Conservation (phyloP, 2,888 invertebrate genomes). For the Microchrysa polita region DNA sequence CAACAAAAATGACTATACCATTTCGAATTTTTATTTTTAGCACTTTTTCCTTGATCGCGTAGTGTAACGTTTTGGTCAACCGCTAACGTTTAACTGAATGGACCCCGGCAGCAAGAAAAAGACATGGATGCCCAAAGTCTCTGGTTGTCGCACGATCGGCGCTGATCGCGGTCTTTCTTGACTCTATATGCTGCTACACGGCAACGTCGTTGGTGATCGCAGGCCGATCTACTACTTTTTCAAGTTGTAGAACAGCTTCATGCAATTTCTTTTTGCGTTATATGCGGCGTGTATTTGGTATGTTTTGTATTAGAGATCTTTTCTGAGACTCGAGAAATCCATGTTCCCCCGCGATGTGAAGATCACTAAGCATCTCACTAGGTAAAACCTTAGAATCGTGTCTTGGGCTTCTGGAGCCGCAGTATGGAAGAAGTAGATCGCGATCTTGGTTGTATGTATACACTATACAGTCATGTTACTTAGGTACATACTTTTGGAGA, state of each 20-base stretch:
- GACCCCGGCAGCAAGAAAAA: neutral
- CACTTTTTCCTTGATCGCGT: too few species aligned
- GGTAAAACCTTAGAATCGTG: neutral
- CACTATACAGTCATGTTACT: neutral
- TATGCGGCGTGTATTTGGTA: too few species aligned
- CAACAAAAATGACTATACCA: conserved; percentile 7
- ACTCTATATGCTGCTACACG: too few species aligned
- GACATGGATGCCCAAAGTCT: conserved; percentile 35
- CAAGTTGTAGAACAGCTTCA: conserved; percentile 48
- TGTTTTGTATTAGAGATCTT: neutral
- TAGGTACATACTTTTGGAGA: too few species aligned
- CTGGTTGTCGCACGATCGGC: conserved; percentile 21
- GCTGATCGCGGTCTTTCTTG: conserved; percentile 22
- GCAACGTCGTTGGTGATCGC: conserved; percentile 41
- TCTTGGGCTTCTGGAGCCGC: conserved; percentile 6
- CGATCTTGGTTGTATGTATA: neutral
- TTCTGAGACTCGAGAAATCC: conserved; percentile 19
- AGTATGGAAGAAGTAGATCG: conserved; percentile 23
- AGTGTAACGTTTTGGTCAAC: conserved; percentile 29
- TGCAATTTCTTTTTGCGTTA: conserved; percentile 45
- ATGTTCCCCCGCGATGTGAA: neutral
- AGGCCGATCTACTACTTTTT: conserved; percentile 41
- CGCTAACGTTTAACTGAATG: conserved; percentile 41
- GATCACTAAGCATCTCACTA: neutral
- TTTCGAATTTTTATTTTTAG: neutral